Evolutionary conservation across 2,888 invertebrate species (phyloP), one percentile per base, ranked within the genome.

Genomic region (Halocaridina rubra): DNA sequence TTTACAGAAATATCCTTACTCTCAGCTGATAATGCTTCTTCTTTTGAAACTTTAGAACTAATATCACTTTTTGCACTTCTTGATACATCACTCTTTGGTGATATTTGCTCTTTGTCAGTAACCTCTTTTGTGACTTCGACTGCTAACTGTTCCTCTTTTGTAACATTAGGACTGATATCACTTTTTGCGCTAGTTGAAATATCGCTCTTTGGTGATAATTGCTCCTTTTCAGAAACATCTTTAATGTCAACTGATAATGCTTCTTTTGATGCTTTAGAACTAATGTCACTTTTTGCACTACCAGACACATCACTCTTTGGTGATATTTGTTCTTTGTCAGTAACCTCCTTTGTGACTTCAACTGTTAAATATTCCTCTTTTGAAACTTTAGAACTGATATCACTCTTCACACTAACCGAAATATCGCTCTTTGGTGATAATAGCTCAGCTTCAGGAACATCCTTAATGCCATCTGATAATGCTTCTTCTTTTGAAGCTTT

Each of bases 151-250:
- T 74, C 46, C 7, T 29, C 27, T 22, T 74, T 74, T 22, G 61
- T n/a, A n/a, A 27, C n/a, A 24, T 59, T 61, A 16, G 61, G 39
- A 24, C 67, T 67, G 24, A 79, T 33, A 3, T 79, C 78, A 67
- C 78, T 81, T 57, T 67, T 81, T 2, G 30, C 19, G 32, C 76
- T 81, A 22, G 24, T 67, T 16, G 81, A 81, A 7, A 81, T 22
- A 29, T 81, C 81, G 22, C 81, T 81, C 22, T 67, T 75, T 32
- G 81, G 81, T n/a, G 81, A 81, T 30, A 76, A 0, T 46, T 64
- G 81, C 19, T n/a, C 57, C 39, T 76, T 64, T 46, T 81, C 81
- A 19, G 13, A 16, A 8, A 64, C 64, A n/a, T 75, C 57, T n/a
- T 10, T 30, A 16, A 64, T 22, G 32, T 78, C 78, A 64, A 61